Base-by-base conservation (phyloP, 2,888 invertebrate species). In the Harpalus rufipes region DNA sequence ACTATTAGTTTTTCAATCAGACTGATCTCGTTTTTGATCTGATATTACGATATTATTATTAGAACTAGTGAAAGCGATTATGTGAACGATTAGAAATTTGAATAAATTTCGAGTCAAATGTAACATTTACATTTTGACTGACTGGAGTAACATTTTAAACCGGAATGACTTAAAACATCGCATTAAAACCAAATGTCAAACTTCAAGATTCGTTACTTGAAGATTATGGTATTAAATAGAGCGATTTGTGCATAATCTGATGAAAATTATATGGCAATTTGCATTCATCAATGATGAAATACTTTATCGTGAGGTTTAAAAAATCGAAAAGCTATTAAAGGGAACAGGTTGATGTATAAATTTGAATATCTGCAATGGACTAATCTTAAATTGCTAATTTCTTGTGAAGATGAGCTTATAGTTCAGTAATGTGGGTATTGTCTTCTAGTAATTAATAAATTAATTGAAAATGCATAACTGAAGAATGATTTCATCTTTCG, bases 51-150 rank as follows among this genome's bases (percentile, higher is more conserved):
- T 68, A 39, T 32, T 39, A 32, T 32, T 65, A 65, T 65, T 2
- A 14, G n/a, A 39, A 68, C n/a, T 68, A 39, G 68, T 68, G 68
- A 68, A 68, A 68, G 68, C 39, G 39, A 68, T 68, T 68, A 68
- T 68, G 39, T 14, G 25, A 16, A 25, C 14, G 25, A 68, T 68
- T 68, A 68, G 68, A 68, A 68, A 68, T 68, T 68, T 68, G 39
- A 25, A 68, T 68, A 39, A 68, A 68, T 68, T 14, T 68, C 39
- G 68, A 32, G 68, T 68, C 39, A 68, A 68, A 68, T 68, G 39
- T 68, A 68, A 68, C 68, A 68, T 68, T 68, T 39, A 68, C 68
- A 68, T 68, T 68, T 68, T 68, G 68, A 39, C 32, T 68, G 63
- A 63, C 21, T 68, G 68, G 14, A 32, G 14, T 21, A 63, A 25